phyloP scores from a whole-genome alignment of 1,140 invertebrate species.

The Drosophila busckii region DNA sequence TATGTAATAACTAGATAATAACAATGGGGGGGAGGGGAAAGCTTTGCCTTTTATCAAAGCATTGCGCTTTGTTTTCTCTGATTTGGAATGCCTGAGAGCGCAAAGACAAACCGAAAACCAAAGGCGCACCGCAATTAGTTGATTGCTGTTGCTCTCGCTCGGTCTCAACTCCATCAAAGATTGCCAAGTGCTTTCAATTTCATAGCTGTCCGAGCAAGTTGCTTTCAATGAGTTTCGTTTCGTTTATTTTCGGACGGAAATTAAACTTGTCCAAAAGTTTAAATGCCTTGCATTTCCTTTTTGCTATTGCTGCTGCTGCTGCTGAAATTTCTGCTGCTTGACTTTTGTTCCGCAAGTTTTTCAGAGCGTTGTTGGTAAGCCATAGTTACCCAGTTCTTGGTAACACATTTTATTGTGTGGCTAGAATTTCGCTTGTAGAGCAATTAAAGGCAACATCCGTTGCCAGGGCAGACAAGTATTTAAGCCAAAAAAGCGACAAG shows the following conservation, averaged over 20 bases:
- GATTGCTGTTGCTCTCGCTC: too few species aligned
- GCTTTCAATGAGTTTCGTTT: not conserved
- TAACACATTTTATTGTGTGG: slow-evolving; percentile 16
- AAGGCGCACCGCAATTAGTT: slow-evolving; percentile 56
- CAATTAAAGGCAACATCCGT: slow-evolving; percentile 58
- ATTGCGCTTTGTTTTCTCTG: slow-evolving; percentile 19
- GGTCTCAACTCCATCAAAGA: slow-evolving; percentile 56
- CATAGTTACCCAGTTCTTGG: slow-evolving; percentile 24
- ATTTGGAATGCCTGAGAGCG: slow-evolving; percentile 7
- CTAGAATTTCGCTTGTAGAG: slow-evolving; percentile 49
- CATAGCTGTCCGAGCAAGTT: slow-evolving; percentile 39
- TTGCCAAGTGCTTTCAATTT: slow-evolving; percentile 69
- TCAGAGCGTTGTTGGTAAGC: not conserved
- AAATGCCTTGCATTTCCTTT: slow-evolving; percentile 69
- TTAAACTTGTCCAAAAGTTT: slow-evolving; percentile 74
- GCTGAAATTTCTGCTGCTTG: too few species aligned
- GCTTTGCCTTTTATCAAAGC: slow-evolving; percentile 13
- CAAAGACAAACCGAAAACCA: slow-evolving; percentile 12
- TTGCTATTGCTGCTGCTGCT: slow-evolving; percentile 34
- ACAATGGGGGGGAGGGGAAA: slow-evolving; percentile 44
- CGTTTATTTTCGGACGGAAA: slow-evolving; percentile 48
- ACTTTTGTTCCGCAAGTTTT: slow-evolving; percentile 64
- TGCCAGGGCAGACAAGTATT: too few species aligned
- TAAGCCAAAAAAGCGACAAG: slow-evolving; percentile 29
- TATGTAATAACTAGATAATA: slow-evolving; percentile 52